Evolutionary conservation across 2,797 vertebrate genomes (phyloP).

Genomic region (Sebastes itinus): DNA sequence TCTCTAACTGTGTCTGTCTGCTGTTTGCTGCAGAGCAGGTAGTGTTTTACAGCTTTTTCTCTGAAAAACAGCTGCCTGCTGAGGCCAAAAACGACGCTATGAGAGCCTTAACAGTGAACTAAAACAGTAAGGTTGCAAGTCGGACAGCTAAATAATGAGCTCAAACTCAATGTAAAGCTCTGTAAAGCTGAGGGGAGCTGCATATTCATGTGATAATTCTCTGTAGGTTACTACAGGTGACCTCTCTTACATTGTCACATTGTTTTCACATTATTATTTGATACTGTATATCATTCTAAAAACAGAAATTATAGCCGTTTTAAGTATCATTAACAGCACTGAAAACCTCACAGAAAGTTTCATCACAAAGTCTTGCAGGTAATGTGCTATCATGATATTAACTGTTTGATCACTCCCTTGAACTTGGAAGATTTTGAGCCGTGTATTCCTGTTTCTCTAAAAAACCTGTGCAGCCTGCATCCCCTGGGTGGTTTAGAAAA

Average conservation of each 20-base stretch:
- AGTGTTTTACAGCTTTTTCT: too few species aligned
- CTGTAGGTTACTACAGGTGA: too few species aligned
- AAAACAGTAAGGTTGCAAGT: too few species aligned
- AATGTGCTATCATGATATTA: background rate
- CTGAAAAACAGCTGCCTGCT: background rate
- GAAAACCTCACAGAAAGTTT: background rate
- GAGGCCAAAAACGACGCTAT: too few species aligned
- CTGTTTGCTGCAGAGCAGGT: background rate
- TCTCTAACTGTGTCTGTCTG: too few species aligned
- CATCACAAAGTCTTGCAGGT: background rate
- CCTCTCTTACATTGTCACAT: background rate
- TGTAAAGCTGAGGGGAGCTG: too few species aligned
- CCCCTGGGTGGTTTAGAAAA: background rate
- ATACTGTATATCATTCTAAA: background rate
- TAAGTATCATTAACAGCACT: background rate
- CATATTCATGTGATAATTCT: too few species aligned
- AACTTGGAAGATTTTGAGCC: background rate
- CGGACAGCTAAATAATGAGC: too few species aligned
- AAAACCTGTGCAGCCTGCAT: background rate
- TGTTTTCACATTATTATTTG: background rate
- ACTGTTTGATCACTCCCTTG: background rate
- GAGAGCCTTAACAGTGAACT: too few species aligned
- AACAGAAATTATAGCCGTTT: background rate
- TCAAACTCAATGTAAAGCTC: too few species aligned
- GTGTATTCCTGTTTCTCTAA: background rate